A percentile compares a stretch with the other conserved stretches of the same genome.
phyloP scores from a whole-genome alignment of 2,888 invertebrate species.

The Sisyra nigra region DNA sequence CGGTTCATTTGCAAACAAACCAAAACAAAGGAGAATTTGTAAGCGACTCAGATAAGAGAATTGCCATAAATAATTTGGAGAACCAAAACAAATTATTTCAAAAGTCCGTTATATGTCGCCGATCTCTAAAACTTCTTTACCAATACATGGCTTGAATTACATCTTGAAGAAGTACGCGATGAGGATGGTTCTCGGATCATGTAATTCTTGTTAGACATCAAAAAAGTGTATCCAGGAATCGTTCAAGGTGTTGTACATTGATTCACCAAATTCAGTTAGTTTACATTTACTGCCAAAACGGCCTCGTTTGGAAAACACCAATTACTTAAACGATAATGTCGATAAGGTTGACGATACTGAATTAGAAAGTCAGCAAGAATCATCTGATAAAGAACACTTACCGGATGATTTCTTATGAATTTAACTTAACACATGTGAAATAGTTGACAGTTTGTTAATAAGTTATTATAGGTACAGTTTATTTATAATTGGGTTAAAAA shows the following conservation, averaged over 20 bases:
- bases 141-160: conserved; percentile 5
- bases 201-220: conserved; percentile 1
- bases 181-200: conserved; percentile 10
- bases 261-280: not conserved
- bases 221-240: not conserved
- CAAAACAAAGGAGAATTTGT: conserved; percentile 12
- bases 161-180: not conserved
- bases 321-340: no score
- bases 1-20: conserved; percentile 11
- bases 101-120: conserved; percentile 7
- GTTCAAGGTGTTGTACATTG: not conserved
- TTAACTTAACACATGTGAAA: no score
- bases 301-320: no score
- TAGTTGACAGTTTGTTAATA: no score
- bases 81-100: conserved; percentile 12
- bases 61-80: conserved; percentile 11
- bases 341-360: no score
- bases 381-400: no score
- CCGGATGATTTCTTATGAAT: no score
- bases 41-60: not conserved
- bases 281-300: no score
- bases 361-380: no score
- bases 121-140: conserved; percentile 10
- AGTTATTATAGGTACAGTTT: no score
- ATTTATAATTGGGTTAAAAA: no score